phyloP scores from a whole-genome alignment of 2,888 invertebrate genomes.

The Drosophila glabriapex region DNA sequence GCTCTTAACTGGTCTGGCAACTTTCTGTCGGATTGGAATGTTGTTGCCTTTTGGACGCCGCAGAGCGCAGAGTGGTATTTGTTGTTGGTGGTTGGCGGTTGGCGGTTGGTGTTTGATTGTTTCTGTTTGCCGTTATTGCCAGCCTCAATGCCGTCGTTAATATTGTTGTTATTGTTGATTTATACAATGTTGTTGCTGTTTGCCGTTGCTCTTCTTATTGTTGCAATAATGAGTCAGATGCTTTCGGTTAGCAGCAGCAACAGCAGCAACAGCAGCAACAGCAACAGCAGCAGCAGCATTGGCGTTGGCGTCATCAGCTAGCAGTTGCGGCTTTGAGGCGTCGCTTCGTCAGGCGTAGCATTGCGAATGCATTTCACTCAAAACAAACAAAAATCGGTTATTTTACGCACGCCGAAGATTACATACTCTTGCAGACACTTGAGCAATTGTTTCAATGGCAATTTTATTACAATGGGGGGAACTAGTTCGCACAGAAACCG shows the following conservation, averaged over 20 bases:
- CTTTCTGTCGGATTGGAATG: constrained; percentile 70
- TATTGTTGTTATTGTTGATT: constrained; percentile 45
- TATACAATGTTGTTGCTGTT: constrained; percentile 13
- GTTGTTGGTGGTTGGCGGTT: constrained; percentile 20
- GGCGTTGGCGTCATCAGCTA: constrained; percentile 5
- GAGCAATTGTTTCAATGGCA: not conserved
- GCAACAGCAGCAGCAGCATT: not conserved
- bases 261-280: constrained; percentile 3
- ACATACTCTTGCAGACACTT: not conserved
- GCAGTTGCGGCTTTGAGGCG: constrained; percentile 4
- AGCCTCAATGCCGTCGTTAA: constrained; percentile 54
- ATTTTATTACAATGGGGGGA: not conserved
- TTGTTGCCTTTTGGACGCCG: constrained; percentile 70
- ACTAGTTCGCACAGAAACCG: not conserved
- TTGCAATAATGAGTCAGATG: constrained; percentile 44
- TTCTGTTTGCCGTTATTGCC: constrained; percentile 29
- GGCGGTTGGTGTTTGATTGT: constrained; percentile 26
- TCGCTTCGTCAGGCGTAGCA: constrained; percentile 42
- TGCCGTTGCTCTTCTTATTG: constrained; percentile 19
- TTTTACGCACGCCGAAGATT: not conserved
- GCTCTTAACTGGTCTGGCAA: constrained; percentile 76
- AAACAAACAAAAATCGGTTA: not conserved
- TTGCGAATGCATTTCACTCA: constrained; percentile 45
- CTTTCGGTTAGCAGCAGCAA: constrained; percentile 10
- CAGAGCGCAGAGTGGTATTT: constrained; percentile 15